Conservation (phyloP, 2,113 vertebrate genomes). For the Macquaria australasica region DNA sequence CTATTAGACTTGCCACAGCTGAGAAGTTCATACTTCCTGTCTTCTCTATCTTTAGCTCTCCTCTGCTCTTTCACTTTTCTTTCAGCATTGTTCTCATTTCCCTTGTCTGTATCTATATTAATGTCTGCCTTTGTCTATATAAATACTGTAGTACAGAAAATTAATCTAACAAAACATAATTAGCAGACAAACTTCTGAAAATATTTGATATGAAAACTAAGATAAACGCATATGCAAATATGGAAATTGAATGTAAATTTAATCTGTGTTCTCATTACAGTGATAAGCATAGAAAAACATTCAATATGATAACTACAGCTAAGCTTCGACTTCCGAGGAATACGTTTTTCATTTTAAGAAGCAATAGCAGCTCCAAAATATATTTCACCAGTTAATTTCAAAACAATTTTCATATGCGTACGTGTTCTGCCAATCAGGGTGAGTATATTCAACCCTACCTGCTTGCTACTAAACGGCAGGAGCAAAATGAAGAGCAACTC, state of each 20-base stretch:
- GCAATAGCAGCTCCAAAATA: background rate
- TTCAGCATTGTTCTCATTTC: background rate
- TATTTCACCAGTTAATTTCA: slow-evolving; percentile 9
- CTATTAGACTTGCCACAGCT: slow-evolving; percentile 58
- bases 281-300: background rate
- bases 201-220: background rate
- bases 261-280: background rate
- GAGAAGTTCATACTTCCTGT: slow-evolving; percentile 28
- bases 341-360: background rate
- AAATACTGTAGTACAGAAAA: background rate
- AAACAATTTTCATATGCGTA: slow-evolving; percentile 1
- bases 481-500: slow-evolving; percentile 4
- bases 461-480: slow-evolving; percentile 10
- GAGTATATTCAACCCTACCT: slow-evolving; percentile 1
- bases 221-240: background rate
- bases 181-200: background rate
- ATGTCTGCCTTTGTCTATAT: background rate
- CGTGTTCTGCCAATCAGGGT: slow-evolving; percentile 17
- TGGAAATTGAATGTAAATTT: background rate
- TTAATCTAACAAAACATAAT: background rate
- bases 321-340: background rate
- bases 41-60: slow-evolving; percentile 54
- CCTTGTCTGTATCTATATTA: background rate
- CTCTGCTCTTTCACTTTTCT: slow-evolving; percentile 10
- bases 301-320: background rate